Conservation (phyloP, 2,113 vertebrate genomes). For the Triplophysa tibetana region DNA sequence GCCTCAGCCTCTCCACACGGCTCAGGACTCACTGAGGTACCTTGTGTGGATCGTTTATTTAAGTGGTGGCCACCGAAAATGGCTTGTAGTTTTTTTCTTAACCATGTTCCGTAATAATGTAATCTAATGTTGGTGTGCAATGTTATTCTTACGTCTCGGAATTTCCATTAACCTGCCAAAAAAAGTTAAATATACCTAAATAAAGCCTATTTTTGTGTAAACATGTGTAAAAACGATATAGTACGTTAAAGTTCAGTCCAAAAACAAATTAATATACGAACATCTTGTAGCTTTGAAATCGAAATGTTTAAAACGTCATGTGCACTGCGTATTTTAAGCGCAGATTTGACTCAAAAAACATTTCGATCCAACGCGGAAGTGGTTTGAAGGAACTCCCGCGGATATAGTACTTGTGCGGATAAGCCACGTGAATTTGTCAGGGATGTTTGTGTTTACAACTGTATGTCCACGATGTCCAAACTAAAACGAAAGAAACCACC, state of each 20-base stretch:
- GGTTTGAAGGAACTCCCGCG: conserved; percentile 28
- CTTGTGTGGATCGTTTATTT: conserved; percentile 62
- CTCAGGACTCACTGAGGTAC: conserved; percentile 50
- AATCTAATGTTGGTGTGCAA: conserved; percentile 56
- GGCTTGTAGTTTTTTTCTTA: conserved; percentile 40
- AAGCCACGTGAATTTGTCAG: not conserved
- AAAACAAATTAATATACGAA: too few relatives aligned
- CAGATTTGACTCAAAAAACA: not conserved
- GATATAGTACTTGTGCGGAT: not conserved
- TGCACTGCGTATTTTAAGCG: conserved; percentile 25
- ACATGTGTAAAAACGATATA: too few relatives aligned
- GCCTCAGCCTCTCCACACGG: conserved; percentile 62
- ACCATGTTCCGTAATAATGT: conserved; percentile 34
- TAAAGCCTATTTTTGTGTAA: too few relatives aligned
- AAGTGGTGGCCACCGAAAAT: conserved; percentile 50
- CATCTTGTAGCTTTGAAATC: too few relatives aligned
- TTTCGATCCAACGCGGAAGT: conserved; percentile 25
- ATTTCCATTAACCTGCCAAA: too few relatives aligned
- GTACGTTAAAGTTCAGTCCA: too few relatives aligned
- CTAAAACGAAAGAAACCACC: conserved; percentile 60
- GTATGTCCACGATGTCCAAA: conserved; percentile 49
- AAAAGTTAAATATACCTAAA: too few relatives aligned
- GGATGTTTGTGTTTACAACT: not conserved
- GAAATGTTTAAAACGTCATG: not conserved
- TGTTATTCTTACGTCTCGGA: not conserved